phyloP scores from a whole-genome alignment of 2,113 vertebrate species.

The Ailurus styani region DNA sequence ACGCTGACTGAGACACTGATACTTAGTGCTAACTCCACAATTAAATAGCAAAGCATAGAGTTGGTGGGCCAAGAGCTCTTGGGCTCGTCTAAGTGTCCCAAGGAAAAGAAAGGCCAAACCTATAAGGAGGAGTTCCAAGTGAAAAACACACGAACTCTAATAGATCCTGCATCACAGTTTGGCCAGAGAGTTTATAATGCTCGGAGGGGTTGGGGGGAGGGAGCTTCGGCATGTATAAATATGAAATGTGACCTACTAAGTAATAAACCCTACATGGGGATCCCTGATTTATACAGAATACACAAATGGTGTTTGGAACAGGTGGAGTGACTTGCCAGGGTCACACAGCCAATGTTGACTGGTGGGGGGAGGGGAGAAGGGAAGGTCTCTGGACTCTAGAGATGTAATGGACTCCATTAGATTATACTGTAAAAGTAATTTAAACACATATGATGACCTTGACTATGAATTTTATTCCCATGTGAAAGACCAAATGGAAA shows the following conservation, averaged over 20 bases:
- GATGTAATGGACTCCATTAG: neutral
- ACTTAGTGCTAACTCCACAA: neutral
- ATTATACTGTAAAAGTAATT: neutral
- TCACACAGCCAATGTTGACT: neutral
- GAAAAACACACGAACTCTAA: neutral
- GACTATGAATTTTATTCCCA: neutral
- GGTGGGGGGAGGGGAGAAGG: neutral
- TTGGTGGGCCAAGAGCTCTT: neutral
- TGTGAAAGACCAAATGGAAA: neutral
- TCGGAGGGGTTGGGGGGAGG: neutral
- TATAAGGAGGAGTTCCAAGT: neutral
- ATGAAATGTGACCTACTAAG: neutral
- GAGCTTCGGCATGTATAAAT: neutral
- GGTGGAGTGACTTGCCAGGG: neutral
- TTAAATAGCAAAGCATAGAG: neutral
- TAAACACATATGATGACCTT: neutral
- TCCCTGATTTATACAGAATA: neutral
- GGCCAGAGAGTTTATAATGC: neutral
- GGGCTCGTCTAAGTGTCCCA: neutral
- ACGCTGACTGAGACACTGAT: neutral
- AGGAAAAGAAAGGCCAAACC: neutral
- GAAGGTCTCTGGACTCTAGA: neutral
- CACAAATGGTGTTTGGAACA: neutral
- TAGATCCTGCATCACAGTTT: neutral
- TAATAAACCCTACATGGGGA: neutral